Base-by-base conservation (phyloP, 2,797 vertebrate genomes). In the Fratercula arctica region DNA sequence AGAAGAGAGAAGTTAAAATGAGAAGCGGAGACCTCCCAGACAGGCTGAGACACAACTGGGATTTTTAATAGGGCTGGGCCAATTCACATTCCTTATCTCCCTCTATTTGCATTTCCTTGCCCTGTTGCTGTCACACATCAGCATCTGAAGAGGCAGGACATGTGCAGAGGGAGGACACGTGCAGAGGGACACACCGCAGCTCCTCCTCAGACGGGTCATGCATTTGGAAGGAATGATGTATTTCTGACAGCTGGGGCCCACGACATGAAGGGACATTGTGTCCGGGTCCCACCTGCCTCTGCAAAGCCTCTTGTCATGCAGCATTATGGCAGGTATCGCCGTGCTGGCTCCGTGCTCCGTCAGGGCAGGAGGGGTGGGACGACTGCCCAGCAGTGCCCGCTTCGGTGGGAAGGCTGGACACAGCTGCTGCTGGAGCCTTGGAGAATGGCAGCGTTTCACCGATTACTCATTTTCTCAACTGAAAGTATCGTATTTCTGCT, bases 391-490 rank as follows among this genome's bases (percentile, higher is more conserved):
- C 53, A 69, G 48, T 33, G 57, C 82, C 87, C 8, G 4, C 37
- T 50, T 31, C 24, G 20, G 13, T 1, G 3, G 78, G 37, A 80
- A 46, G 45, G 72, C 45, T 92, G 82, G n/a, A 67, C 48, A 79
- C 91, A 91, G 87, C 93, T 95, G 94, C 61, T 75, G 73, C 61
- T 46, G 46, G 13, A 81, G 66, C 76, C 95, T 35, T 56, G 57
- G 35, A 81, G 59, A 74, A 76, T 0, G 4, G 79, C 78, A 83
- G 48, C 5, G 0, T 57, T 89, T 87, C 86, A 87, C 61, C 16
- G 1, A 72, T 66, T 54, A 53, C 57, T 75, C 57, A 39, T 63
- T 86, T 92, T 87, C 79, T 87, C 91, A 85, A 14, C 43, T 45
- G n/a, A 10, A 93, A 90, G 20, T 9, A n/a, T 90, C 69, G 2